Conservation (phyloP, 2,797 vertebrate genomes). For the Salmo trutta region DNA sequence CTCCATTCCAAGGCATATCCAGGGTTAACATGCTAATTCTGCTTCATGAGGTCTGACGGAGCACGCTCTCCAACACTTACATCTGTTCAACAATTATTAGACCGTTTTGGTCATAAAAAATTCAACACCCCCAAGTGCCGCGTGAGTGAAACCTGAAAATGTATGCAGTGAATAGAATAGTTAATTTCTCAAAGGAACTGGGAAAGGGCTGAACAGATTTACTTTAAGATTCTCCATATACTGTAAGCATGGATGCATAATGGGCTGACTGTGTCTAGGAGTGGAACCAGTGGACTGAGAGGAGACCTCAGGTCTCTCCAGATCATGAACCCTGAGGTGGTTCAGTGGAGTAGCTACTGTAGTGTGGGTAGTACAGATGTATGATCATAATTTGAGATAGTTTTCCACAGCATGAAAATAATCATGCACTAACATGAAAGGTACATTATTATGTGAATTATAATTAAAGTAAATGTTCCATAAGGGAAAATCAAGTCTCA, state of each 20-base stretch:
- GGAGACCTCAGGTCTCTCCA: slow-evolving; percentile 26
- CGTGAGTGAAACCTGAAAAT: slow-evolving; percentile 96
- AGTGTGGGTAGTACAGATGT: no score
- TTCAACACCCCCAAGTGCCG: slow-evolving; percentile 96
- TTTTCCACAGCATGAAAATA: no score
- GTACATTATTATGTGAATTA: no score
- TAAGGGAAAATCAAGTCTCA: no score
- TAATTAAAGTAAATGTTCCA: no score
- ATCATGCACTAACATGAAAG: no score
- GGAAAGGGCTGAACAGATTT: slow-evolving; percentile 81
- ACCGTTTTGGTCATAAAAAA: slow-evolving; percentile 98
- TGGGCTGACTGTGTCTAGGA: slow-evolving; percentile 76
- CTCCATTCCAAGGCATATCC: slow-evolving; percentile 58
- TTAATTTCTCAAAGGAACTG: slow-evolving; percentile 93
- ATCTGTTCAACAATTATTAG: slow-evolving; percentile 99
- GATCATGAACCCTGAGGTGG: slow-evolving; percentile 31
- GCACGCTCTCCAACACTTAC: slow-evolving; percentile 93
- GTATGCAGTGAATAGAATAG: slow-evolving; percentile 96
- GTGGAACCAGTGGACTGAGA: slow-evolving; percentile 59
- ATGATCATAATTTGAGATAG: no score
- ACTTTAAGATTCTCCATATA: slow-evolving; percentile 84
- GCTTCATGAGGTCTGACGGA: slow-evolving; percentile 92
- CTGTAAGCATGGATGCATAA: slow-evolving; percentile 53
- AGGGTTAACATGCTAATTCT: slow-evolving; percentile 95
- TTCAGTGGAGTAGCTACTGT: neutral